These are phyloP conservation scores for Boloria euphrosyne DNA, from an alignment of 2,888 invertebrate genomes.

Conservation along the genomic window DNA sequence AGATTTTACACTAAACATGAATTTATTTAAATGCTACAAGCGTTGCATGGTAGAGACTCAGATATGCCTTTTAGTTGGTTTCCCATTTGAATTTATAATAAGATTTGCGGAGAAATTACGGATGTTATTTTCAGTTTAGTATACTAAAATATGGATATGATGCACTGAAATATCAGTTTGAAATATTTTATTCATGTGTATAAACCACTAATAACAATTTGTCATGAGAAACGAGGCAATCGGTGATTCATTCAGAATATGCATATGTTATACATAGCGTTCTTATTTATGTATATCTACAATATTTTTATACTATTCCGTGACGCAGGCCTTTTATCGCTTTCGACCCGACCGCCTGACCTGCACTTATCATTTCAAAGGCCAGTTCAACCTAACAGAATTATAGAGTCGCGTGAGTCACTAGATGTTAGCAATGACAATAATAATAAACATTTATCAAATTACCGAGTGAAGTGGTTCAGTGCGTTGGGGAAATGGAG, in stretches of 20 bases:
- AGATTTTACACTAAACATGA: slow-evolving; percentile 39
- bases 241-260: slow-evolving; percentile 30
- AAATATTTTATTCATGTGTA: slow-evolving; percentile 17
- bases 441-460: slow-evolving; percentile 77
- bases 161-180: slow-evolving; percentile 4
- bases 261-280: slow-evolving; percentile 19
- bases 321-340: slow-evolving; percentile 43
- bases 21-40: slow-evolving; percentile 39
- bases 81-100: slow-evolving; percentile 34
- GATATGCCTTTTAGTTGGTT: slow-evolving; percentile 32
- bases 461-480: slow-evolving; percentile 51
- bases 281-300: slow-evolving; percentile 24
- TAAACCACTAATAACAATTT: slow-evolving; percentile 33
- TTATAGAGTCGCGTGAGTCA: slow-evolving; percentile 52
- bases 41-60: slow-evolving; percentile 26
- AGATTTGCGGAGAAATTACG: slow-evolving; percentile 9
- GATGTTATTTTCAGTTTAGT: slow-evolving; percentile 13
- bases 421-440: slow-evolving; percentile 68
- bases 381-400: slow-evolving; percentile 41
- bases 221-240: slow-evolving; percentile 30
- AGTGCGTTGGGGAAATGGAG: slow-evolving; percentile 53
- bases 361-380: slow-evolving; percentile 44
- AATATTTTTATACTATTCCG: slow-evolving; percentile 34
- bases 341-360: slow-evolving; percentile 46
- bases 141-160: slow-evolving; percentile 9